A percentile compares a stretch with the other conserved stretches of the same genome.
These are phyloP conservation scores for Clarias magur DNA, from an alignment of 2,113 vertebrate genomes.

Conservation along the genomic window DNA sequence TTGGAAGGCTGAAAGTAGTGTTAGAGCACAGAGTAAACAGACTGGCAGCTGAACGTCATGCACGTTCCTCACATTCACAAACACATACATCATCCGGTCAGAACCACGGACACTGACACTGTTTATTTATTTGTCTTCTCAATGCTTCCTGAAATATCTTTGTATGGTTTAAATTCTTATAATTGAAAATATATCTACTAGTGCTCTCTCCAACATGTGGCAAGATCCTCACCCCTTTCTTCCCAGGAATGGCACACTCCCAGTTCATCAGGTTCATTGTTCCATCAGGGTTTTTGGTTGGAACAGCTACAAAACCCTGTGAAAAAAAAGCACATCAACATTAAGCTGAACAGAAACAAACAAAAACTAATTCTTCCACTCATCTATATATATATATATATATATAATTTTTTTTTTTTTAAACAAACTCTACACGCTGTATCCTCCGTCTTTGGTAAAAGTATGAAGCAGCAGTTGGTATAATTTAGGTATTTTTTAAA, in stretches of 20 bases:
- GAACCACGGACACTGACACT: background rate
- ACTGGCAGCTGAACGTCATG: background rate
- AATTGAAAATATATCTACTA: background rate
- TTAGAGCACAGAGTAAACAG: background rate
- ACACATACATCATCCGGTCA: background rate
- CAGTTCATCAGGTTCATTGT: conserved; percentile 99
- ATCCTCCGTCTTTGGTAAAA: background rate
- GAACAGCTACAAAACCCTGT: conserved; percentile 98
- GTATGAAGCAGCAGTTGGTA: background rate
- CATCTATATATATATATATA: too few species aligned
- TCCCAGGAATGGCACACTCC: conserved; percentile 98
- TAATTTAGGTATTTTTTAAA: too few species aligned
- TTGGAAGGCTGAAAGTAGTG: background rate
- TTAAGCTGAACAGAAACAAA: background rate
- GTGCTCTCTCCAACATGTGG: background rate
- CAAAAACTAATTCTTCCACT: background rate
- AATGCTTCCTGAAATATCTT: background rate
- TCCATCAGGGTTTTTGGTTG: conserved; percentile 97
- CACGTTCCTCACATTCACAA: background rate
- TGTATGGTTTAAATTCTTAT: background rate
- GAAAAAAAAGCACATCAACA: conserved; percentile 10
- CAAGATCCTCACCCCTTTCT: conserved; percentile 87
- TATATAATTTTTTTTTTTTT: background rate
- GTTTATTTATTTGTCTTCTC: background rate
- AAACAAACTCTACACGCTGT: background rate